phyloP scores from a whole-genome alignment of 1,140 invertebrate species.

The Aphelinus certus region DNA sequence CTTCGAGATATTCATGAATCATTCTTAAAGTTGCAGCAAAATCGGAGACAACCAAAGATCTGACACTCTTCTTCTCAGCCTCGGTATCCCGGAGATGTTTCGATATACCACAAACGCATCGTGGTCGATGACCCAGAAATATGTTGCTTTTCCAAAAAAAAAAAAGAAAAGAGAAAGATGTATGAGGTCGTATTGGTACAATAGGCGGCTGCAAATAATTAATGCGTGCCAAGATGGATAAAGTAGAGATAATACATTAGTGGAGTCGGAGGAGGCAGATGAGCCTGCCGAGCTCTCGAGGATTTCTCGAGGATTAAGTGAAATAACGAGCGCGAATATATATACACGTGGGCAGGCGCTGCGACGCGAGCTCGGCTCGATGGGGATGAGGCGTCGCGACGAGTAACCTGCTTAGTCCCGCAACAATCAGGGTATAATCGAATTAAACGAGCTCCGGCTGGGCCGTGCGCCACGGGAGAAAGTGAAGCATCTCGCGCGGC shows the following conservation, averaged over 20 bases:
- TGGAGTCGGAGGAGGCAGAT: neutral
- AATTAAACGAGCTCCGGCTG: slow-evolving; percentile 25
- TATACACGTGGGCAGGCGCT: slow-evolving; percentile 9
- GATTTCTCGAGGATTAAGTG: slow-evolving; percentile 22
- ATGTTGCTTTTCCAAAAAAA: neutral
- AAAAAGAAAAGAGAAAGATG: neutral
- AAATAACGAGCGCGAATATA: slow-evolving; percentile 11
- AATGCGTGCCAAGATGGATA: neutral
- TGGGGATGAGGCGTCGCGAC: neutral
- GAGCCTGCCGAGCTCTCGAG: neutral
- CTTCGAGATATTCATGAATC: too few species aligned
- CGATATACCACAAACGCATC: too few species aligned
- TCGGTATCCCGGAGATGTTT: too few species aligned
- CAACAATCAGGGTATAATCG: slow-evolving; percentile 38
- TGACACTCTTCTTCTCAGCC: too few species aligned
- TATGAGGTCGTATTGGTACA: neutral
- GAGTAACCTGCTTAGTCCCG: slow-evolving; percentile 30
- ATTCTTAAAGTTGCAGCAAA: too few species aligned
- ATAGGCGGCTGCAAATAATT: neutral
- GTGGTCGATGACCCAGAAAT: too few species aligned
- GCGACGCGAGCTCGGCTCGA: neutral
- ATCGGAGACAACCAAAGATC: too few species aligned
- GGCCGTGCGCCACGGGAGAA: neutral
- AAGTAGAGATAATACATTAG: neutral
- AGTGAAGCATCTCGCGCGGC: neutral